These are phyloP conservation scores for Chrysolina haemoptera DNA, from an alignment of 2,888 invertebrate species.

Conservation along the genomic window DNA sequence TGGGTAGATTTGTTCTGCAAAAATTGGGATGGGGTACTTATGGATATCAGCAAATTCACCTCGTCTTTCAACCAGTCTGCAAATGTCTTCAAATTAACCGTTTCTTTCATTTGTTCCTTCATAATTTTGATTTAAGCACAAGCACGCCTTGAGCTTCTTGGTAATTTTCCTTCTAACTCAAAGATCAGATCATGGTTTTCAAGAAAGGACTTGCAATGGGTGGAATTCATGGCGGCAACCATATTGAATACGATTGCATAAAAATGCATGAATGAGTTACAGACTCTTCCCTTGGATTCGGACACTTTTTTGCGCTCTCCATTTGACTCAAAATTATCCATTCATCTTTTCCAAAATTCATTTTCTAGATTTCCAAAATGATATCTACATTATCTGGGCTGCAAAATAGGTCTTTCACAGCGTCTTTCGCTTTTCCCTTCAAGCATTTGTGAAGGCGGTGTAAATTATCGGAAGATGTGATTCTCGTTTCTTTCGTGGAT, in stretches of 20 bases:
- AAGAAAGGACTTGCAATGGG: neutral
- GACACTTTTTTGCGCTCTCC: neutral
- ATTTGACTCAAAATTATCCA: constrained; percentile 19
- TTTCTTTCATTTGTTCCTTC: neutral
- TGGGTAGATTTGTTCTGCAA: no score
- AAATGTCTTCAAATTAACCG: neutral
- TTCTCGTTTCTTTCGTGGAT: no score
- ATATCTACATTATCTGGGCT: no score
- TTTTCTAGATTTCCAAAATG: no score
- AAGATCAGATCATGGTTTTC: constrained; percentile 7
- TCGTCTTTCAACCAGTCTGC: neutral
- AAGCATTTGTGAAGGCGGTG: no score
- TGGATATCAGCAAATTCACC: constrained; percentile 9
- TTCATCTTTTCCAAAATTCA: no score
- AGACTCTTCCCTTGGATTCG: constrained; percentile 10
- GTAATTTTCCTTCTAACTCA: constrained; percentile 4
- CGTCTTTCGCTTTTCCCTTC: no score
- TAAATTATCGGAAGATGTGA: no score
- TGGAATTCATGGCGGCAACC: neutral
- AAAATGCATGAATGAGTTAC: no score
- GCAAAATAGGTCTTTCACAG: no score
- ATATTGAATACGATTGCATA: no score
- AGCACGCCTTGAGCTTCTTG: no score
- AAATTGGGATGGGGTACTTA: neutral
- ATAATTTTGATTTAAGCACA: neutral